phyloP scores from a whole-genome alignment of 2,113 vertebrate species.

The Megaceryle torquata region DNA sequence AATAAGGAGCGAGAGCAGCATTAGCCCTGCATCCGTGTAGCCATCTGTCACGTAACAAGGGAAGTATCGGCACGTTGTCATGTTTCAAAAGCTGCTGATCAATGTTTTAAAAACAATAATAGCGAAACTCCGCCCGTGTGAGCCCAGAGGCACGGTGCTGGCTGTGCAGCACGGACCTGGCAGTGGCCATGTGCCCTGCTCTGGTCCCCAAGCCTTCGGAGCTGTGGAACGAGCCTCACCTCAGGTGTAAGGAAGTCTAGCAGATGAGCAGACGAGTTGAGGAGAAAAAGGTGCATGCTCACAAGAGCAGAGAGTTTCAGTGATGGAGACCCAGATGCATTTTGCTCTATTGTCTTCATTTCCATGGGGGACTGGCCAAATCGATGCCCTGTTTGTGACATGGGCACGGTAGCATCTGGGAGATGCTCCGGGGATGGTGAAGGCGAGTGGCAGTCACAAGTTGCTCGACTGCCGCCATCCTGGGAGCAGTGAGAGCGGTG shows the following conservation, averaged over 20 bases:
- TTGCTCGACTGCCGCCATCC: background rate
- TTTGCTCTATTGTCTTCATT: accelerated
- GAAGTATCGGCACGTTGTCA: slow-evolving; percentile 37
- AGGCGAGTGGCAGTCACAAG: background rate
- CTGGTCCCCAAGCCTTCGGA: no score
- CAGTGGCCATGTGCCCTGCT: background rate
- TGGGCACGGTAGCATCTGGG: accelerated
- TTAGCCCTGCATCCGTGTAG: background rate
- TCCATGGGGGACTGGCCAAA: background rate
- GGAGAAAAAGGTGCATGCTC: background rate
- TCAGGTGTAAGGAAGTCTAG: background rate
- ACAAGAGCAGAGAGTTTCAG: accelerated
- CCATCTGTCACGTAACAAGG: slow-evolving; percentile 44
- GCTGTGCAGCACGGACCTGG: background rate
- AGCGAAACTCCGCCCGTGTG: background rate
- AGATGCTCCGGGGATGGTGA: background rate
- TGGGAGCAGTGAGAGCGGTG: background rate
- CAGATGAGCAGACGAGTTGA: background rate
- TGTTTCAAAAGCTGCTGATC: slow-evolving; percentile 49
- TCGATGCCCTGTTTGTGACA: accelerated
- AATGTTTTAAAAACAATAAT: background rate
- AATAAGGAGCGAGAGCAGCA: slow-evolving; percentile 40
- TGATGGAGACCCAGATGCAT: accelerated
- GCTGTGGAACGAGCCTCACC: accelerated
- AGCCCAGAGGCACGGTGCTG: background rate